Base-by-base conservation (phyloP, 2,888 invertebrate species). In the Limnephilus rhombicus region DNA sequence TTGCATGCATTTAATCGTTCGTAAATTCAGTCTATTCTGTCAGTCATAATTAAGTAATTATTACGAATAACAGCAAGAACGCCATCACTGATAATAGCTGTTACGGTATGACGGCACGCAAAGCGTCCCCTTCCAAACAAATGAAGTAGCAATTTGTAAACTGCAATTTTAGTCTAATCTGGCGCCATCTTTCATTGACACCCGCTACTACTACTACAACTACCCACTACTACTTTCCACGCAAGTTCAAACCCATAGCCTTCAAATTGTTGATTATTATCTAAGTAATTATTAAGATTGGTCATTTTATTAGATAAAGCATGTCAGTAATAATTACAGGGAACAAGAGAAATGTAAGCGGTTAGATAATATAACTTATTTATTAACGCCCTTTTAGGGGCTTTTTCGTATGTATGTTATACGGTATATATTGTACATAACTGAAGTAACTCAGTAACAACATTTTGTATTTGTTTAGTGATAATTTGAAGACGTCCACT, bases 181-280 rank as follows among this genome's bases (percentile, higher is more conserved):
- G 88, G 88, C 88, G 88, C 88, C 88, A 80, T 89, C 88, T 89
- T 89, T n/a, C 80, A 89, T 37, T 80, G 87, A 49, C 87, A 53
- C 53, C 87, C 29, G 9, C 41, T 68, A 68, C 4, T 24, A 68
- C 68, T 68, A 37, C 37, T 4, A 49, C 53, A 5, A 24, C 24
- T 68, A 68, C 34, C 34, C 3, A 41, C 9, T 68, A 68, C 4
- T 24, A 68, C 68, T 68, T 7, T 68, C 24, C 24, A n/a, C n/a
- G 68, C 68, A 24, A 24, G 68, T n/a, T 18, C 18, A 68, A 18
- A 24, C 68, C 5, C 68, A 24, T 68, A 7, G 68, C 68, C 24
- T 68, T 24, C 24, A 68, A 68, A 9, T 24, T 68, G n/a, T 68
- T 24, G 24, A 68, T 68, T 24, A 9, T n/a, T 68, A 68, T 68